Evolutionary conservation across 2,113 vertebrate genomes (phyloP).

Genomic region (Semnopithecus entellus): DNA sequence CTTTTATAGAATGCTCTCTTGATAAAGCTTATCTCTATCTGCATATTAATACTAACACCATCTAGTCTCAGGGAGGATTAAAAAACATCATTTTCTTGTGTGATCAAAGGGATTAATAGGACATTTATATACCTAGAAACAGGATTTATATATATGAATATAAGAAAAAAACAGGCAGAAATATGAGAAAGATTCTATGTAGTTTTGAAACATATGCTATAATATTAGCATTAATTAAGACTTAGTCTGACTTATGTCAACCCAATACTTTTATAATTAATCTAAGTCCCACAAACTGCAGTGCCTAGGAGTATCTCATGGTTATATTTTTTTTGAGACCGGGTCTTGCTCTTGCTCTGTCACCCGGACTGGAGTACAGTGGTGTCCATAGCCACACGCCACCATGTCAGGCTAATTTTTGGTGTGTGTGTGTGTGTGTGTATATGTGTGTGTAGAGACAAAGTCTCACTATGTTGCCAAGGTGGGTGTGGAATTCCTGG

Average conservation of each 20-base stretch:
- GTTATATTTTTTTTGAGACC: not conserved
- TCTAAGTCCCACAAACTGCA: not conserved
- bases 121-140: not conserved
- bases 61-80: not conserved
- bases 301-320: not conserved
- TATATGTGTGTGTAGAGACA: too few species aligned
- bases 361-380: too few species aligned
- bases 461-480: too few species aligned
- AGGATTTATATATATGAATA: constrained; percentile 4
- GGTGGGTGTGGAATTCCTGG: too few species aligned
- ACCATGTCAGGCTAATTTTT: too few species aligned
- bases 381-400: too few species aligned
- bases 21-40: not conserved
- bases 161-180: not conserved
- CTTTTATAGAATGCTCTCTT: not conserved
- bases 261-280: constrained; percentile 4
- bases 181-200: not conserved
- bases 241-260: not conserved
- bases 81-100: constrained; percentile 10
- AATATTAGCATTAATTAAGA: not conserved
- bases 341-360: too few species aligned
- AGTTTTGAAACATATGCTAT: not conserved
- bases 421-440: too few species aligned
- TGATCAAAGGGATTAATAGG: not conserved
- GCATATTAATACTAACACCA: not conserved